Base-by-base conservation (phyloP, 2,797 vertebrate genomes). In the Danio choprae region DNA sequence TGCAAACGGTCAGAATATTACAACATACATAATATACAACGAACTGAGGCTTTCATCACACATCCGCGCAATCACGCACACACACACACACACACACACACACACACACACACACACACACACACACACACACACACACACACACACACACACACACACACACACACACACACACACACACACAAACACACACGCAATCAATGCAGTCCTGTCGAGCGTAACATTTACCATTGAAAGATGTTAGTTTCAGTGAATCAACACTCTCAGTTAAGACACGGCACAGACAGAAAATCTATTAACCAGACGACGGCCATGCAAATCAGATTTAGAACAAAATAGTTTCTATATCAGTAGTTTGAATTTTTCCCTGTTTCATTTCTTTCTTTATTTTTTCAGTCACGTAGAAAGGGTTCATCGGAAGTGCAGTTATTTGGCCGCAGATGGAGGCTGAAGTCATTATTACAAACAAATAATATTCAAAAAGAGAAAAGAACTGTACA, bases 221-320 rank as follows among this genome's bases (percentile, higher is more conserved):
- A 86, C 72, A 83, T 72, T 81, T 77, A 84, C 69, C 77, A 78
- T 51, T 70, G 60, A 85, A n/a, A 85, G 80, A 82, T 68, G 65
- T 80, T 73, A 36, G 74, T 77, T 78, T 63, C 71, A 62, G 44
- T 29, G 55, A 84, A 74, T 78, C 50, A 60, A 81, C 18, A 69
- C 79, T 48, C 63, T 46, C 56, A 79, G 62, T 63, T 78, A 73
- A 80, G 44, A 71, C 76, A 81, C 58, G 59, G 11, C 82, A 84
- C 77, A 65, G 56, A 81, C 41, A 84, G 22, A 64, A 82, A 86
- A 82, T 58, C 40, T 67, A 75, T 60, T 77, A 67, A 72, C 56
- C 65, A 53, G 46, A 84, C 79, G 77, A 72, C 74, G 72, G 69
- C 38, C 86, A 87, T 87, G 86, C 86, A 85, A 73, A 74, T 71